Evolutionary conservation across 2,888 invertebrate species (phyloP), one percentile per base, ranked within the genome.

Genomic region (Caenorhabditis sinica): DNA sequence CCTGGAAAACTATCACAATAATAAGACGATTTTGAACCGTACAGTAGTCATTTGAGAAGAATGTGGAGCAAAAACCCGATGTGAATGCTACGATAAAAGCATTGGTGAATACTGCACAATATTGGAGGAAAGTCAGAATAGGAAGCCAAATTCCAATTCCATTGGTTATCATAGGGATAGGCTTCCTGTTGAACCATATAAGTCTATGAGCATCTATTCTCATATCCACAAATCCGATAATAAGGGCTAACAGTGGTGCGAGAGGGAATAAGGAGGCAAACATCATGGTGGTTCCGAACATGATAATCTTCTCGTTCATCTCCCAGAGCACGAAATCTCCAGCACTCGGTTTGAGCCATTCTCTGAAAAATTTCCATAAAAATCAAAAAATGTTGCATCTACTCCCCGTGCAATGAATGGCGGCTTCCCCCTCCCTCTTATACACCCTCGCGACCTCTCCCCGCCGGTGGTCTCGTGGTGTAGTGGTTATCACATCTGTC

Each of bases 221-320:
- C 66, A 93, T 91, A 89, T 94, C 94, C 28, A 93, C 82, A 17
- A 93, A 82, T 73, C 93, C 93, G 43, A 93, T 93, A 4, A 93
- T 66, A n/a, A 94, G 88, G 1, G 93, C 93, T 15, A 94, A 87
- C 5, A 94, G 86, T 1, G 94, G 94, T n/a, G 94, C 94, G 71
- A 94, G 88, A 0, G 94, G 94, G 72, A 94, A 93, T 0, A 94
- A 93, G 0, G 93, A 93, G 0, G 94, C 93, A 92, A 94, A 94
- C 89, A 94, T 90, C 88, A 89, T 87, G 0, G 87, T 89, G 25
- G 93, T 93, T 30, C 94, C 94, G 85, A 94, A 94, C 80, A 93
- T 92, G 11, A 94, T 93, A 66, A 94, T 92, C 88, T 94, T 94
- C 90, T 94, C 94, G 49, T 93, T 94, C 90, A 94, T 94, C 89